phyloP scores from a whole-genome alignment of 2,888 invertebrate species.

The Tetrapedia diversipes region DNA sequence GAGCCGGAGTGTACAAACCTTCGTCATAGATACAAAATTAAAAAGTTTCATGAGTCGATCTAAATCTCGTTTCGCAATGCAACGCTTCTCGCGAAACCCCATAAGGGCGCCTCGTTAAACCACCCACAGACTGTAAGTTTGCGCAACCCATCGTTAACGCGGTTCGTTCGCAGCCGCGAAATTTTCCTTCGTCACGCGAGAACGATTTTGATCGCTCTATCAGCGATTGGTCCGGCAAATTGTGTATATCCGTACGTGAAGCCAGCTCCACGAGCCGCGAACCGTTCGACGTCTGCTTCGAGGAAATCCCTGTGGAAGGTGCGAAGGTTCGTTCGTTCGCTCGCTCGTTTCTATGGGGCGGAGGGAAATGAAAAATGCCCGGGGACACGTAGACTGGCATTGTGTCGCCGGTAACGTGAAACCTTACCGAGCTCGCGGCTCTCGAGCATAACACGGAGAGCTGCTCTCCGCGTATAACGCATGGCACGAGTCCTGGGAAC shows the following conservation, averaged over 20 bases:
- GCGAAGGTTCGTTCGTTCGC: constrained; percentile 7
- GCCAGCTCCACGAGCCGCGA: constrained; percentile 38
- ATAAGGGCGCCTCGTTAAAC: neutral
- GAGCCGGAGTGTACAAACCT: too few relatives aligned
- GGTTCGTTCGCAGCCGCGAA: neutral
- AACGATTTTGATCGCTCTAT: constrained; percentile 44
- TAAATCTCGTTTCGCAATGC: too few relatives aligned
- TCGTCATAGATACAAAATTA: too few relatives aligned
- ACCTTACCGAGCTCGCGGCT: constrained; percentile 61
- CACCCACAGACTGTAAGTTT: neutral
- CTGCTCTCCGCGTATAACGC: constrained; percentile 72
- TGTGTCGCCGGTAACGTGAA: constrained; percentile 75
- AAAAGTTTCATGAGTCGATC: too few relatives aligned
- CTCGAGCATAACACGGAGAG: constrained; percentile 65
- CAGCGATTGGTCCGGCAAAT: constrained; percentile 14
- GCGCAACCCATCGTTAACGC: neutral
- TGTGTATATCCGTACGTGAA: constrained; percentile 27
- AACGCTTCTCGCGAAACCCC: neutral
- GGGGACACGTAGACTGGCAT: constrained; percentile 63
- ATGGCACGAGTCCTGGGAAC: constrained; percentile 76
- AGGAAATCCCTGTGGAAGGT: constrained; percentile 21
- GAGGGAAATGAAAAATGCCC: constrained; percentile 64
- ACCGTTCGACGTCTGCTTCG: constrained; percentile 22
- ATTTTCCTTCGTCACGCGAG: constrained; percentile 17
- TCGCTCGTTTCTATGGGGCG: constrained; percentile 9